Evolutionary conservation across 2,113 vertebrate species (phyloP).

Genomic region (Galemys pyrenaicus): DNA sequence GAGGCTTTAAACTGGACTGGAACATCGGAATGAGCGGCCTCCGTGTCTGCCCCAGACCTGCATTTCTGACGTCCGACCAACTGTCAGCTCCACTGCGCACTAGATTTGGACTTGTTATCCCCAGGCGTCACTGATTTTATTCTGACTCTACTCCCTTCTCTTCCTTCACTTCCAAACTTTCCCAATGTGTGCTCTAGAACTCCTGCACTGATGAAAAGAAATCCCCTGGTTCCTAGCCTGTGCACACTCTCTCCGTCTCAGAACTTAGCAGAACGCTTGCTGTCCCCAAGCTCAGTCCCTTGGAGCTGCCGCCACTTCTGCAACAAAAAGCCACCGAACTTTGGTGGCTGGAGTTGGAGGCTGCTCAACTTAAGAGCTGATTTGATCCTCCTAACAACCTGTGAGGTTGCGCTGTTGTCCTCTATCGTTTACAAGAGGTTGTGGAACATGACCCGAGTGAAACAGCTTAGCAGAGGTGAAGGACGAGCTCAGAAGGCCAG

Average conservation of each 20-base stretch:
- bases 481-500: background rate
- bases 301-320: background rate
- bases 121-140: background rate
- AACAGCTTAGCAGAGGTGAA: background rate
- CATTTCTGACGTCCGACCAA: background rate
- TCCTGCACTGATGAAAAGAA: background rate
- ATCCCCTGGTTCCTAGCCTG: background rate
- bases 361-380: background rate
- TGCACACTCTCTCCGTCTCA: background rate
- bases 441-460: background rate
- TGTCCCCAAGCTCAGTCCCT: background rate
- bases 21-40: background rate
- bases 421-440: background rate
- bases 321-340: background rate
- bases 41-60: background rate
- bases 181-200: background rate
- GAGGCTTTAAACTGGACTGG: background rate
- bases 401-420: background rate
- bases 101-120: background rate
- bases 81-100: rapidly evolving
- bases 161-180: background rate
- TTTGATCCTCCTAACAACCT: background rate
- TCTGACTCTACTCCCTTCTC: background rate
- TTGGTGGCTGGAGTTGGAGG: background rate
- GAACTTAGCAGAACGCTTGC: background rate